Base-by-base conservation (phyloP, 2,888 invertebrate species). In the Chymomyza fuscimana region DNA sequence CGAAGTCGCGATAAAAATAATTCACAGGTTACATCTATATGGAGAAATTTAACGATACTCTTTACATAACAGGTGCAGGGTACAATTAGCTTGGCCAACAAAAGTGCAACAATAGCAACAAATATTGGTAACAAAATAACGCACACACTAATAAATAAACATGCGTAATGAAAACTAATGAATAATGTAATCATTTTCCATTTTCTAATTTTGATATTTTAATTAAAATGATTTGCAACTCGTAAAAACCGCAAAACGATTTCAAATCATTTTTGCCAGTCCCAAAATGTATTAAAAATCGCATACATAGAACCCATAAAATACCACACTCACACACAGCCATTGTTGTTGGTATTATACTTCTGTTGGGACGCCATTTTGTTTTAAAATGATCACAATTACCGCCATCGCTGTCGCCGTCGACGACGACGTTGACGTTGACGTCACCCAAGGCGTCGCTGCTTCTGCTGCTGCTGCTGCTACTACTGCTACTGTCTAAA, bases 181-280 rank as follows among this genome's bases (percentile, higher is more conserved):
- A 87, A 88, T 88, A 87, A 88, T 88, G 86, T 85, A 87, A 88
- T 88, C 87, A 88, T 88, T 88, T 88, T 86, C 84, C 77, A 87
- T 86, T 87, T 88, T 80, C 82, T 81, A 82, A 87, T 86, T 89
- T 88, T 86, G 82, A 87, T 87, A 88, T 89, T 89, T 89, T 89
- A 89, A 89, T 88, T 89, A 89, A 89, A 89, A 89, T 88, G 89
- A 89, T 89, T 89, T 89, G 89, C 89, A 89, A 79, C 87, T 81
- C 88, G 86, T 82, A 84, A 86, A 89, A 89, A 85, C 88, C 88
- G 82, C 81, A 82, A 88, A 86, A 88, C 86, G 88, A 81, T 86
- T 86, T 87, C 85, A 87, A 86, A 86, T 87, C 87, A 87, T 86
- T 87, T 63, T 69, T 32, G 60, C 54, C 54, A 22, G 54, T 54